Percentiles rank a stretch among this genome's conserved stretches.
Evolutionary conservation across 1,140 invertebrate species (phyloP).

Genomic region (Gryon sp.): DNA sequence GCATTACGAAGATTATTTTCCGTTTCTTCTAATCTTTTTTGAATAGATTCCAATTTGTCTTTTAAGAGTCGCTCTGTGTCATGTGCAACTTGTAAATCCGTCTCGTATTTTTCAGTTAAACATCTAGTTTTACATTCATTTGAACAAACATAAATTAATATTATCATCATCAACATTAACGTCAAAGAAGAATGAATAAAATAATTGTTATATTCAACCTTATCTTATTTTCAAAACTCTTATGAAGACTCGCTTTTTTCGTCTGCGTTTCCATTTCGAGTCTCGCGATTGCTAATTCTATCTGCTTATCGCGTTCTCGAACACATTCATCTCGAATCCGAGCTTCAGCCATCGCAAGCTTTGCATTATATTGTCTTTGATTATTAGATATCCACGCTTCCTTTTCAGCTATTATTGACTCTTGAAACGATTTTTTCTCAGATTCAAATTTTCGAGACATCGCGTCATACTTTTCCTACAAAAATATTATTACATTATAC

Average conservation of each 20-base stretch:
- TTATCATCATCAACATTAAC: too few species aligned
- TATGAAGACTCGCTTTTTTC: conserved; percentile 77
- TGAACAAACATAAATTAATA: conserved; percentile 19
- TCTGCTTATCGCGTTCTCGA: conserved; percentile 83
- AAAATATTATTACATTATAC: conserved; percentile 5
- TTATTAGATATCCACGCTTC: conserved; percentile 81
- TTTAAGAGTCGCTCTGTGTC: conserved; percentile 81
- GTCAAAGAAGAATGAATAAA: neutral
- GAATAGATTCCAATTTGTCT: conserved; percentile 80
- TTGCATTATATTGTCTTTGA: conserved; percentile 80
- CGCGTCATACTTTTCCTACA: conserved; percentile 69
- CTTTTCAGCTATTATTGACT: conserved; percentile 81
- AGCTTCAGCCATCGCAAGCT: conserved; percentile 81
- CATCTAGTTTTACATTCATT: too few species aligned
- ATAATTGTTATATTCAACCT: conserved; percentile 70
- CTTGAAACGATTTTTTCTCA: conserved; percentile 80
- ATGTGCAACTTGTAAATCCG: conserved; percentile 82
- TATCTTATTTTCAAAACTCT: conserved; percentile 82
- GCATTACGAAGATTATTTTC: conserved; percentile 77
- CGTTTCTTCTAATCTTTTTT: conserved; percentile 81
- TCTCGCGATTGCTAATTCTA: conserved; percentile 83
- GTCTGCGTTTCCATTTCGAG: conserved; percentile 82
- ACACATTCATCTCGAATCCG: conserved; percentile 82
- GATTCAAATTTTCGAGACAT: conserved; percentile 77
- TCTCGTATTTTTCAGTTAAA: conserved; percentile 86